A percentile compares a stretch with the other conserved stretches of the same genome.
Conservation (phyloP, 2,797 vertebrate species). For the Cynopterus sphinx region DNA sequence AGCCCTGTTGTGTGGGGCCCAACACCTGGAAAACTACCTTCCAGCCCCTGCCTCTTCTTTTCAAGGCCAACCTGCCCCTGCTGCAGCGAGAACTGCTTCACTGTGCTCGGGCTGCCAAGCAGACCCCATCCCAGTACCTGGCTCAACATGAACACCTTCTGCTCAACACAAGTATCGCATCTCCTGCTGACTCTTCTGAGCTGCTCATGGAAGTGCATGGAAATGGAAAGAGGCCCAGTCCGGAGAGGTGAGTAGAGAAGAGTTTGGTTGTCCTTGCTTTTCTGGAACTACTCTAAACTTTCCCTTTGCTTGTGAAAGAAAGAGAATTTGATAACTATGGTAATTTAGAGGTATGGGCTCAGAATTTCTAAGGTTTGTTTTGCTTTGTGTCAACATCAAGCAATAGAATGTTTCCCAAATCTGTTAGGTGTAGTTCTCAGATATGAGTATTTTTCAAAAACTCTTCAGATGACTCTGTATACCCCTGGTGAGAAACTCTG, state of each 20-base stretch:
- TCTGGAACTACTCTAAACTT: not conserved
- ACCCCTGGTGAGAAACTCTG: not conserved
- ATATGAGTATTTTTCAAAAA: not conserved
- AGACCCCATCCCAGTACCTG: slow-evolving; percentile 98
- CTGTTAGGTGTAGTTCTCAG: not conserved
- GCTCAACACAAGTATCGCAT: slow-evolving; percentile 94
- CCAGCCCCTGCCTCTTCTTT: slow-evolving; percentile 40
- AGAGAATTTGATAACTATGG: not conserved
- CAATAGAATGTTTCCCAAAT: not conserved
- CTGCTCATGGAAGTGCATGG: slow-evolving; percentile 95
- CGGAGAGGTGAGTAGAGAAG: slow-evolving; percentile 89
- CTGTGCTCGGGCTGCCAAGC: slow-evolving; percentile 97
- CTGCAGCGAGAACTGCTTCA: slow-evolving; percentile 97
- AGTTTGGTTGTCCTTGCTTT: slow-evolving; percentile 19
- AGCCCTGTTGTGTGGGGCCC: not conserved
- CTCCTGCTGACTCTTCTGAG: slow-evolving; percentile 95
- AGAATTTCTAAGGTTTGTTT: slow-evolving; percentile 26
- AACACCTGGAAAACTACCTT: not conserved
- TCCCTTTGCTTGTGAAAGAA: slow-evolving; percentile 28
- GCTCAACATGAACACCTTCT: slow-evolving; percentile 98
- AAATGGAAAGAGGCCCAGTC: slow-evolving; percentile 94
- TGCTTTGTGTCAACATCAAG: not conserved
- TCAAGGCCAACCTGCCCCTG: slow-evolving; percentile 96
- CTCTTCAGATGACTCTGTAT: not conserved
- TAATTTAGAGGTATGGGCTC: not conserved